A percentile compares a stretch with the other conserved stretches of the same genome.
Evolutionary conservation across 2,888 invertebrate genomes (phyloP).

Genomic region (Phortica magna): DNA sequence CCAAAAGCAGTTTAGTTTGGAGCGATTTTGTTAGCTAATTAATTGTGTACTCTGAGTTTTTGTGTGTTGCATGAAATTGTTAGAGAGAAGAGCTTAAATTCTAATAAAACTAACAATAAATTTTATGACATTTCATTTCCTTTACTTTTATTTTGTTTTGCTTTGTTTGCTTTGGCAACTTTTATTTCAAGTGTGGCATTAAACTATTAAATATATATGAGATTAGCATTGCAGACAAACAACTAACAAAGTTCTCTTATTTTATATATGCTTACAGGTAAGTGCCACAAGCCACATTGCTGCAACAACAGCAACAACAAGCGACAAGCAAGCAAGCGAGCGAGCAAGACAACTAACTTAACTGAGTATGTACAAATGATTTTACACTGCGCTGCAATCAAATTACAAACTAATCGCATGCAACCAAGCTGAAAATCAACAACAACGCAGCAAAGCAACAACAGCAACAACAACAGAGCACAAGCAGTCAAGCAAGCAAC

Average conservation of each 20-base stretch:
- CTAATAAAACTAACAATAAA: neutral
- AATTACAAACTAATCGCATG: conserved; percentile 75
- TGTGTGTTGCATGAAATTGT: conserved; percentile 22
- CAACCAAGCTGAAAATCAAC: conserved; percentile 65
- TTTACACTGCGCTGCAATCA: conserved; percentile 64
- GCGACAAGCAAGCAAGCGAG: conserved; percentile 18
- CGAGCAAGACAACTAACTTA: neutral
- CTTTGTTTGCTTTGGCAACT: neutral
- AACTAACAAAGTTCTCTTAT: conserved; percentile 11
- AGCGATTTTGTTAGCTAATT: too few relatives aligned
- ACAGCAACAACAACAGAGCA: conserved; percentile 9
- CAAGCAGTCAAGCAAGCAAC: conserved; percentile 27
- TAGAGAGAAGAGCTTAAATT: neutral
- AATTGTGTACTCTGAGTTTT: neutral
- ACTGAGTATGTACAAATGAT: conserved; percentile 42
- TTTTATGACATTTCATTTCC: neutral
- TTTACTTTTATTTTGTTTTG: neutral
- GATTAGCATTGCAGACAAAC: conserved; percentile 5
- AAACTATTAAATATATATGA: conserved; percentile 29
- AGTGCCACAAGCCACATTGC: conserved; percentile 6
- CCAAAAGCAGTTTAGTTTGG: too few relatives aligned
- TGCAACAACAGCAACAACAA: conserved; percentile 13
- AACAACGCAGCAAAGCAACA: conserved; percentile 31
- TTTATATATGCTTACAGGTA: conserved; percentile 39
- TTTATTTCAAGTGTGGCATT: conserved; percentile 25